These are phyloP conservation scores for Gallinago media DNA, from an alignment of 2,113 vertebrate genomes.

Conservation along the genomic window DNA sequence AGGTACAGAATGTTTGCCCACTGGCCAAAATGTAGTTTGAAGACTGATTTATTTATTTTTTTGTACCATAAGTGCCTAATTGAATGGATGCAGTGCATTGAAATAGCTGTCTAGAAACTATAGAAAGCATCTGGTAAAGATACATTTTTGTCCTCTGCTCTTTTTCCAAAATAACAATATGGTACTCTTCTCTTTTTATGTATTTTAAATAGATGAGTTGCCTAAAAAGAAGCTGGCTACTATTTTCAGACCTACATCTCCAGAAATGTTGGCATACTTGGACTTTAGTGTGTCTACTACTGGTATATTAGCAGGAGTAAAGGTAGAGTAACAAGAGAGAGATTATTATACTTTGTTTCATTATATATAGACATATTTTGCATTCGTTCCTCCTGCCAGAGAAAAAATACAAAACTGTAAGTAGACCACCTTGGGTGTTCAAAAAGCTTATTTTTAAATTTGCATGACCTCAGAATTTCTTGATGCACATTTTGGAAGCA, in stretches of 20 bases:
- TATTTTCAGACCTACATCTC: conserved; percentile 89
- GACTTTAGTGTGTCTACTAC: conserved; percentile 98
- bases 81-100: neutral
- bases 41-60: neutral
- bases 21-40: neutral
- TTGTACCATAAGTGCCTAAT: neutral
- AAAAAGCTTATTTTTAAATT: neutral
- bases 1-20: conserved; percentile 69
- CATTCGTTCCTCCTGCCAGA: neutral
- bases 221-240: conserved; percentile 89
- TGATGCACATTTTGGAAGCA: neutral
- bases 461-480: neutral
- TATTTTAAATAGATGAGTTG: conserved; percentile 86
- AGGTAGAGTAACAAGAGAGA: conserved; percentile 78
- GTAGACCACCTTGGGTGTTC: neutral
- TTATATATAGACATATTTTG: neutral
- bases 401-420: neutral
- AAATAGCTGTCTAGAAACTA: neutral
- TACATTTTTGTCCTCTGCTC: neutral
- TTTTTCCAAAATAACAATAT: neutral
- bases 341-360: neutral
- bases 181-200: neutral
- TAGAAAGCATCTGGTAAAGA: neutral
- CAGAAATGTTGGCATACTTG: conserved; percentile 92
- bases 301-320: conserved; percentile 95